Evolutionary conservation across 2,113 vertebrate genomes (phyloP), one percentile per base, ranked within the genome.

Genomic region (Caranx melampygus): DNA sequence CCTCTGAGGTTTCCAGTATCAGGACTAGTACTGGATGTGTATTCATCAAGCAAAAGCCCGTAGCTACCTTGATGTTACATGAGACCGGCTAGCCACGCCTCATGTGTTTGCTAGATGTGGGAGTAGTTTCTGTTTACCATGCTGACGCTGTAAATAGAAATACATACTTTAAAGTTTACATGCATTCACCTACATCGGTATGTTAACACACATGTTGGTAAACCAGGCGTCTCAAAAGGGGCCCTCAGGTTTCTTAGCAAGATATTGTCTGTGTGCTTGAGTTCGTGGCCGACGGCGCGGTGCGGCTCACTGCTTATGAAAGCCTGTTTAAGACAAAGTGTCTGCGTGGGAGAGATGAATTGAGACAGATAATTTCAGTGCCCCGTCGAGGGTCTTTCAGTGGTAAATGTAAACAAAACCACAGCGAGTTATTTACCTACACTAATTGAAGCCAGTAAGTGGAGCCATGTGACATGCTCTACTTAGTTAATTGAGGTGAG

Each of bases 401-500:
- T 71, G 14, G 71, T 64, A 76, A 81, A 88, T 75, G 66, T 84
- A 79, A 85, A 91, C 66, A 79, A 79, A 79, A 90, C 78, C n/a
- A 34, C 63, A 79, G 37, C 75, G 73, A 85, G 83, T 86, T 78
- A 89, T 89, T 89, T 84, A 85, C 78, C 54, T 76, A 37, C 60
- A 49, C 60, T 86, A 77, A 85, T 71, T 83, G 74, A 69, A 67
- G 72, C 79, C 59, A 61, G 90, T 87, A 87, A 89, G 62, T 9
- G 64, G 58, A 57, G 63, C 70, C 77, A 61, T 13, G 6, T 84
- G 85, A 76, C 75, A 73, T 65, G 60, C 72, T 85, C 67, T 64
- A 49, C 60, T 88, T 88, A 65, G 86, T 89, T 89, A 78, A 89
- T 75, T 87, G 75, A 77, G 72, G 85, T 83, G 75, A 88, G 80